Evolutionary conservation across 2,888 invertebrate genomes (phyloP).

Genomic region (Julus scanicus): DNA sequence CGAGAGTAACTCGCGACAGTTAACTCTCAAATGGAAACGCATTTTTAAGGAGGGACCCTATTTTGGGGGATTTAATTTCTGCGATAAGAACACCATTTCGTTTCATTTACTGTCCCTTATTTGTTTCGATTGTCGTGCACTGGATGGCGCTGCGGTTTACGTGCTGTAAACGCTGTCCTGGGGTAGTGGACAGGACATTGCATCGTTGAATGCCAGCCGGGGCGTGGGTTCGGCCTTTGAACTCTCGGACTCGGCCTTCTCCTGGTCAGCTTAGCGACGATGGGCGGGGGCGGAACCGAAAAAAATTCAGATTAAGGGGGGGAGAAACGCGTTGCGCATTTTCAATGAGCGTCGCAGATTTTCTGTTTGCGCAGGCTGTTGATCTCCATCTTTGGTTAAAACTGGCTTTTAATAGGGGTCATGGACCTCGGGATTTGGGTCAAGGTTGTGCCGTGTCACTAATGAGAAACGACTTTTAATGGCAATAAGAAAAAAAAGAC

Average conservation of each 20-base stretch:
- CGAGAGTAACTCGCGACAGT: too few species aligned
- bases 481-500: not conserved
- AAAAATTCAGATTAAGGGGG: not conserved
- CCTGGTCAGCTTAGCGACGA: not conserved
- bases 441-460: not conserved
- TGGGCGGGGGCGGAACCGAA: not conserved
- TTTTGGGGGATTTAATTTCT: too few species aligned
- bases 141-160: too few species aligned
- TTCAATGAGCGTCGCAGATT: not conserved
- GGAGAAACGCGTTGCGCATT: not conserved
- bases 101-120: too few species aligned
- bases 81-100: too few species aligned
- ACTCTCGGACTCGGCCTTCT: not conserved
- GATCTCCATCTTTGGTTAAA: constrained; percentile 18
- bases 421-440: constrained; percentile 19
- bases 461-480: constrained; percentile 25
- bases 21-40: too few species aligned
- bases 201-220: not conserved
- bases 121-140: too few species aligned
- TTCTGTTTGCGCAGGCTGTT: constrained; percentile 11
- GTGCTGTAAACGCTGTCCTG: not conserved
- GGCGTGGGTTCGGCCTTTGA: constrained; percentile 1
- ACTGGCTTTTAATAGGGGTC: constrained; percentile 14
- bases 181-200: not conserved
- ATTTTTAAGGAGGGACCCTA: too few species aligned